phyloP scores from a whole-genome alignment of 1,140 invertebrate species.

The Scylla paramamosain region DNA sequence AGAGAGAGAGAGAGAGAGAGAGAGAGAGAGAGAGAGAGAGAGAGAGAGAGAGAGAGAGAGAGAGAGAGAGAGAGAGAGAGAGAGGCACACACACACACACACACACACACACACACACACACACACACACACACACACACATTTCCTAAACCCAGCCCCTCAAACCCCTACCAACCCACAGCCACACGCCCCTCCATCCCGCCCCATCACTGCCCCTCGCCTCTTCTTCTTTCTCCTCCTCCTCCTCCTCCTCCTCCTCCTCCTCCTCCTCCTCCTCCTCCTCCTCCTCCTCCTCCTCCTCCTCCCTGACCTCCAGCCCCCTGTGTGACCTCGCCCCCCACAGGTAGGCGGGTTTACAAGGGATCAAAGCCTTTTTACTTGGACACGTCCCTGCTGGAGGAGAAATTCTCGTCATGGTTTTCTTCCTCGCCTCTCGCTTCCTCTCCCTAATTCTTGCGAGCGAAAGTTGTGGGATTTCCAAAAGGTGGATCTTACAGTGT shows the following conservation, averaged over 20 bases:
- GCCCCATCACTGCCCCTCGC: background rate
- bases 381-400: background rate
- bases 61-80: slow-evolving; percentile 20
- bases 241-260: background rate
- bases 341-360: background rate
- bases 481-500: background rate
- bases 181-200: background rate
- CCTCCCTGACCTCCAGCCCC: background rate
- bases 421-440: background rate
- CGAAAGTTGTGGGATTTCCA: background rate
- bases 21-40: slow-evolving; percentile 16
- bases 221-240: background rate
- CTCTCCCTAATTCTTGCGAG: background rate
- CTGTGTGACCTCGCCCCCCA: background rate
- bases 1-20: no score
- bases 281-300: background rate
- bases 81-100: background rate
- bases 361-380: background rate
- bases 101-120: background rate
- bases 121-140: slow-evolving; percentile 12
- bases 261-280: slow-evolving; percentile 10
- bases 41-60: slow-evolving; percentile 20
- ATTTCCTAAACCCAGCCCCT: background rate
- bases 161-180: no score
- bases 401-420: background rate